Percentiles rank a stretch among this genome's conserved stretches.
These are phyloP conservation scores for Lithobates sylvaticus DNA, from an alignment of 2,797 vertebrate genomes.

Conservation along the genomic window DNA sequence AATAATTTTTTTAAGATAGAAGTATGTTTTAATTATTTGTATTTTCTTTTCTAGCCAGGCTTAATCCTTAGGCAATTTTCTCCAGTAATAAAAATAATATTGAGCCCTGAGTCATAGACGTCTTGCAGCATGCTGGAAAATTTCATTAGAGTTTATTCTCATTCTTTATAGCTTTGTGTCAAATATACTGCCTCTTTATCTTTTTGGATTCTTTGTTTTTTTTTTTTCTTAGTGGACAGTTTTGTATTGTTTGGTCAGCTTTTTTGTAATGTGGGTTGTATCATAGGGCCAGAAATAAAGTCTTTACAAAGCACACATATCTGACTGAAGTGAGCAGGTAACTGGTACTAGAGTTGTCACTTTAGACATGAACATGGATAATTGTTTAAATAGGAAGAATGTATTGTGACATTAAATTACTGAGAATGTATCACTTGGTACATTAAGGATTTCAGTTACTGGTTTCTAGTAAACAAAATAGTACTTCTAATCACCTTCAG, in stretches of 20 bases:
- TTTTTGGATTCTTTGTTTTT: too few species aligned
- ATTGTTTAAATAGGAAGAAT: conserved; percentile 34
- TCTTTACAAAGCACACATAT: not conserved
- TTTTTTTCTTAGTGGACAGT: not conserved
- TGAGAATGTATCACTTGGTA: not conserved
- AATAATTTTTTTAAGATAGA: too few species aligned
- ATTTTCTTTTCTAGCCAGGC: too few species aligned
- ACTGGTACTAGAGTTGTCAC: conserved; percentile 5
- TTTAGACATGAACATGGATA: conserved; percentile 12
- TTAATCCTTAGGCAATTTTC: too few species aligned
- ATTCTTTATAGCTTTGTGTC: too few species aligned
- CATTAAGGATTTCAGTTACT: not conserved
- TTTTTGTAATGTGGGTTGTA: not conserved
- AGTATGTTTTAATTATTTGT: too few species aligned
- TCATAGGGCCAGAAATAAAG: not conserved
- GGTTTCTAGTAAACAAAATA: not conserved
- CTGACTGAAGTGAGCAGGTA: not conserved
- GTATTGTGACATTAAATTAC: conserved; percentile 10
- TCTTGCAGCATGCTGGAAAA: too few species aligned
- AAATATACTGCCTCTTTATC: too few species aligned
- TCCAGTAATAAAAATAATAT: too few species aligned
- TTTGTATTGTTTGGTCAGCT: not conserved
- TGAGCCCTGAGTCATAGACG: too few species aligned
- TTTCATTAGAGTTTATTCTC: too few species aligned
- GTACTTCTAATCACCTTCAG: not conserved